Evolutionary conservation across 2,888 invertebrate genomes (phyloP), one percentile per base, ranked within the genome.

Genomic region (Morpho achilles): DNA sequence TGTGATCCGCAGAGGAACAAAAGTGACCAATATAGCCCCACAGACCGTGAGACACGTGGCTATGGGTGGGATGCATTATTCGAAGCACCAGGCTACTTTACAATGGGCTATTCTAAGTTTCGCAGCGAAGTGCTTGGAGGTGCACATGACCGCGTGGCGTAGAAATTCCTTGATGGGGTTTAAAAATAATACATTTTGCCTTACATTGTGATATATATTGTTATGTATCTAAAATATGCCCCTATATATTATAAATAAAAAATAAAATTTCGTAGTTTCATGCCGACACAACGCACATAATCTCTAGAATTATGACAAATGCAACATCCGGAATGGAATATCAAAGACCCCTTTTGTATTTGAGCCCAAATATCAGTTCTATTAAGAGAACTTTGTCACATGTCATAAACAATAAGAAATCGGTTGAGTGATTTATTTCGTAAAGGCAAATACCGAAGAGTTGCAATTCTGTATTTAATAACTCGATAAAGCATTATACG

Each of bases 251-350:
- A 32, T 6, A 53, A 9, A 43, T 7, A 23, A 45, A 45, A 43
- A 16, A 6, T 8, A n/a, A 43, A 7, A 7, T 7, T 23, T 43
- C 10, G 6, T n/a, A n/a, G 45, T 45, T 45, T n/a, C 41, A 0
- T 48, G 52, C 65, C 52, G 39, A 16, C 22, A 43, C 8, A 61
- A 65, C 64, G 62, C 60, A 63, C 68, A 67, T 58, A 44, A 54
- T 59, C 61, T 55, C 60, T 52, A 66, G 65, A 69, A 69, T 67
- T 71, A 76, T 76, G 76, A 81, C 83, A 84, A 86, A 84, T 83
- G 80, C 82, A 82, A 82, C 82, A 83, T 82, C 83, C 86, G 82
- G 80, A 81, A 78, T 78, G 69, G 72, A 76, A 77, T 76, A 77
- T 75, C 73, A 74, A 69, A 73, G 78, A 80, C 82, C 85, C 87